Percentiles rank a stretch among this genome's conserved stretches.
phyloP scores from a whole-genome alignment of 2,113 vertebrate species.

The Typhlomys cinereus region DNA sequence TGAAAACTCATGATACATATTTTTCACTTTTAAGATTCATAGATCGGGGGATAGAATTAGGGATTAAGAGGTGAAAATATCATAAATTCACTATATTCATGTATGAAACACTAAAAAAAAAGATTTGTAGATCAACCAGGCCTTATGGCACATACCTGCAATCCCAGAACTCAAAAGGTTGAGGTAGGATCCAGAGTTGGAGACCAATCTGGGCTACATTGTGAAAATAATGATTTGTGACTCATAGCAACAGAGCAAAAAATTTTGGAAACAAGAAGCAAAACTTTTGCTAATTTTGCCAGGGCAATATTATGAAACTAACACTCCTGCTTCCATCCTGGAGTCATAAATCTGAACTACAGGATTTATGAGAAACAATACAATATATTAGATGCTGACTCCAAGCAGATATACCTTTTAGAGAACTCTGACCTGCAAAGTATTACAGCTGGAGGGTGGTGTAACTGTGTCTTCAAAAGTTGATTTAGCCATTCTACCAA shows the following conservation, averaged over 20 bases:
- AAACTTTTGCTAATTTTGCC: background rate
- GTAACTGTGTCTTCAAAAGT: background rate
- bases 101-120: no score
- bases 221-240: no score
- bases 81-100: no score
- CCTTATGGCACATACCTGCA: background rate
- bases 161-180: background rate
- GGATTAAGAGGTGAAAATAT: no score
- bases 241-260: background rate
- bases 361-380: background rate
- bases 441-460: background rate
- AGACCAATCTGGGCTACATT: background rate
- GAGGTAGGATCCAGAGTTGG: background rate
- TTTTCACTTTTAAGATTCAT: conserved; percentile 9
- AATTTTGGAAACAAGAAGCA: background rate
- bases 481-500: no score
- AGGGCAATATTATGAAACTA: background rate
- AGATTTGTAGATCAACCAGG: background rate
- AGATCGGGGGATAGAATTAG: background rate
- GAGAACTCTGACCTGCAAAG: background rate
- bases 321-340: background rate
- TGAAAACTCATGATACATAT: background rate
- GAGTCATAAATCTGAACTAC: background rate
- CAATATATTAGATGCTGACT: background rate
- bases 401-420: background rate